Base-by-base conservation (phyloP, 2,113 vertebrate species). In the Falco punctatus region DNA sequence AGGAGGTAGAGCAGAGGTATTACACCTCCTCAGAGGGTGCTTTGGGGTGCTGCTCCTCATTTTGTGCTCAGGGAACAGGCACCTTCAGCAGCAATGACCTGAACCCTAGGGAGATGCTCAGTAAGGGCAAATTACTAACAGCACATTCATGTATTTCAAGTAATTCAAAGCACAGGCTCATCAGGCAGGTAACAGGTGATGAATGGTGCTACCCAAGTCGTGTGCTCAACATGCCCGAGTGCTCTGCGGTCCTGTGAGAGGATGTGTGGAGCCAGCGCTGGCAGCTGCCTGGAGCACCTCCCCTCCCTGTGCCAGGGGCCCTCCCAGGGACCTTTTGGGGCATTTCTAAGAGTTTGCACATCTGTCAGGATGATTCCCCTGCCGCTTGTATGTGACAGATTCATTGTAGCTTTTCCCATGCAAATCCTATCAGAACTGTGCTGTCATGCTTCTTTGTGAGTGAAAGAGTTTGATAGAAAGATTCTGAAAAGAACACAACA, bases 251-350 rank as follows among this genome's bases (percentile, higher is more conserved):
- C 83, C 64, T 33, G 44, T 11, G 20, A 44, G n/a, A 62, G 80
- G 38, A n/a, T 0, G 0, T 5, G 19, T 42, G 26, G 51, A 40
- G 33, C 35, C n/a, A 30, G 5, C 1, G 4, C 48, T n/a, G 20
- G 28, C 28, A 54, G 70, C 40, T 13, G 28, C 17, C 81, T 38
- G 48, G 54, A 69, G n/a, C 51, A n/a, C 30, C 35, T 49, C 38
- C 18, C 62, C 40, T 28, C 32, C 24, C 24, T 35, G 51, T 35
- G 49, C 64, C 51, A 52, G 11, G 52, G 17, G 14, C 35, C 57
- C 49, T 58, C 27, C 57, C 38, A 30, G 48, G 46, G 40, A 72
- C 15, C 32, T 55, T 75, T 4, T 28, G 69, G 51, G 51, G 8
- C 44, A 69, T 38, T 52, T 61, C 38, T 38, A 48, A 28, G 55